These are phyloP conservation scores for Caracal caracal DNA, from an alignment of 2,113 vertebrate genomes.

Conservation along the genomic window DNA sequence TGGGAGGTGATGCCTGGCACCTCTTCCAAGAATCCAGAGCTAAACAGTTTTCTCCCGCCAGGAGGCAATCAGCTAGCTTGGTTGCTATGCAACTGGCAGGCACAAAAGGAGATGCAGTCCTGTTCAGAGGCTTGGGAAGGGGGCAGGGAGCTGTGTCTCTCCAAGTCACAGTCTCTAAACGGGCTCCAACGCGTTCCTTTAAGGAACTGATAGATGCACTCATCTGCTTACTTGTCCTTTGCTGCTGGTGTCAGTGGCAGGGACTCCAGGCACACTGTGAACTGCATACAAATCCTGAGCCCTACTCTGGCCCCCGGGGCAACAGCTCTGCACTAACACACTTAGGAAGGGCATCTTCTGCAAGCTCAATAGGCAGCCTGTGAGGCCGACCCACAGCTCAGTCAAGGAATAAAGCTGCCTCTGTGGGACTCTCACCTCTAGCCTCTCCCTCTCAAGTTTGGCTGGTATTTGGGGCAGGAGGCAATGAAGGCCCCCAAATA, in stretches of 20 bases:
- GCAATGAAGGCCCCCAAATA: neutral
- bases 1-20: neutral
- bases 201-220: neutral
- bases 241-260: neutral
- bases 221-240: neutral
- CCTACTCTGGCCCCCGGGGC: neutral
- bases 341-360: neutral
- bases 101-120: constrained; percentile 47
- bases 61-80: constrained; percentile 48
- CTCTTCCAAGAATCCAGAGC: constrained; percentile 28
- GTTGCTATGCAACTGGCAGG: constrained; percentile 64
- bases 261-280: neutral
- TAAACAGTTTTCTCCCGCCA: constrained; percentile 33
- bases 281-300: neutral
- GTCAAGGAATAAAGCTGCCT: neutral
- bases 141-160: neutral
- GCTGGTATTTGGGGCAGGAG: constrained; percentile 50
- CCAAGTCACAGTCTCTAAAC: neutral
- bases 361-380: neutral
- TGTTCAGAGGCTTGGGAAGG: constrained; percentile 36
- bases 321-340: neutral
- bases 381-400: neutral
- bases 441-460: neutral
- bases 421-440: neutral
- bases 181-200: constrained; percentile 12